phyloP scores from a whole-genome alignment of 2,113 vertebrate species.

The Hydrochoerus hydrochaeris region DNA sequence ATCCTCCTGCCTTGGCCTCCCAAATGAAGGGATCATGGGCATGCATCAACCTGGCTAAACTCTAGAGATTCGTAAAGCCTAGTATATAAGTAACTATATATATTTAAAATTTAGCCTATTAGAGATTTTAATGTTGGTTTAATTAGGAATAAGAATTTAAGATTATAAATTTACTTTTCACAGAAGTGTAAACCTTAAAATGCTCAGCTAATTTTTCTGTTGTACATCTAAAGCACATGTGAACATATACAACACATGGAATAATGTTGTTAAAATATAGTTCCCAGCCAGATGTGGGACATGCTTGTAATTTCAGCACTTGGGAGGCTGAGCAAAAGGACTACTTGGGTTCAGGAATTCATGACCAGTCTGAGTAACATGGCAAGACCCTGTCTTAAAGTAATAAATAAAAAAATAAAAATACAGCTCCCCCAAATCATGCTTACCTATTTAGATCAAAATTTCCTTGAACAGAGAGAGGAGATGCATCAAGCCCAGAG shows the following conservation, averaged over 20 bases:
- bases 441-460: constrained; percentile 84
- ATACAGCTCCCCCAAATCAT: background rate
- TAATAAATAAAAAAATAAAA: background rate
- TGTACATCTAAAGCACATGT: background rate
- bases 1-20: background rate
- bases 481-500: constrained; percentile 81
- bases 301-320: background rate
- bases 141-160: constrained; percentile 39
- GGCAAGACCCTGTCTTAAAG: background rate
- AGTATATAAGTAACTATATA: background rate
- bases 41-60: background rate
- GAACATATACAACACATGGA: background rate
- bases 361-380: background rate
- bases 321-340: background rate
- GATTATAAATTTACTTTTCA: constrained; percentile 49
- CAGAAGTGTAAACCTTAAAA: constrained; percentile 52
- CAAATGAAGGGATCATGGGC: background rate
- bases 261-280: constrained; percentile 9
- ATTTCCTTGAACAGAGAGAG: constrained; percentile 84
- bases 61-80: constrained; percentile 8
- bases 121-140: constrained; percentile 56
- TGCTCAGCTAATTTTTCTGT: constrained; percentile 3
- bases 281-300: background rate
- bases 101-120: constrained; percentile 19
- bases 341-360: background rate